These are phyloP conservation scores for Brachystomella parvula DNA, from an alignment of 1,140 invertebrate genomes.

Conservation along the genomic window DNA sequence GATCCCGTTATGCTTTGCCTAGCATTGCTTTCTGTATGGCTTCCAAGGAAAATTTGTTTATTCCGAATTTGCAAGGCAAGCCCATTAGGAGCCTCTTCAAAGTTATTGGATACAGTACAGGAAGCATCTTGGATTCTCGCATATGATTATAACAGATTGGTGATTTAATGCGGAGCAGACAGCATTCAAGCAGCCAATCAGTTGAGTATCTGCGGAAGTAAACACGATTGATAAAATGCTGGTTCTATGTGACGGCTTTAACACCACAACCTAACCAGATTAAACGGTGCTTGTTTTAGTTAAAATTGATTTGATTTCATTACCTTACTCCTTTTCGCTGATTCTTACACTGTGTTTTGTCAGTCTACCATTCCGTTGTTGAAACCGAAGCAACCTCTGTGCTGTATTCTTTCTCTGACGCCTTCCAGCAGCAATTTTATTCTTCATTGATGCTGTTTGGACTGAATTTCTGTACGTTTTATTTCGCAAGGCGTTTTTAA, in stretches of 20 bases:
- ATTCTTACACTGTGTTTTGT: background rate
- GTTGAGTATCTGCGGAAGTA: background rate
- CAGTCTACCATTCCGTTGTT: background rate
- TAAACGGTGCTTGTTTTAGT: too few species aligned
- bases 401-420: background rate
- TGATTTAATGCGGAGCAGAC: background rate
- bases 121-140: background rate
- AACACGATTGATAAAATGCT: too few species aligned
- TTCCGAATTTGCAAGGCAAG: background rate
- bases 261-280: too few species aligned
- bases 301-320: too few species aligned
- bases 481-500: too few species aligned
- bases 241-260: too few species aligned
- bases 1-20: too few species aligned
- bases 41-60: background rate
- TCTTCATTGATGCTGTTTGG: too few species aligned
- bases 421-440: background rate
- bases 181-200: background rate
- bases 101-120: background rate
- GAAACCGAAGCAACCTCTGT: background rate
- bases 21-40: background rate
- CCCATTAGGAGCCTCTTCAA: constrained; percentile 1
- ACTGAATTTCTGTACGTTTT: too few species aligned
- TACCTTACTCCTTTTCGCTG: background rate
- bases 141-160: background rate